Evolutionary conservation across 2,888 invertebrate species (phyloP), one percentile per base, ranked within the genome.

Genomic region (Druceiella hillmani): DNA sequence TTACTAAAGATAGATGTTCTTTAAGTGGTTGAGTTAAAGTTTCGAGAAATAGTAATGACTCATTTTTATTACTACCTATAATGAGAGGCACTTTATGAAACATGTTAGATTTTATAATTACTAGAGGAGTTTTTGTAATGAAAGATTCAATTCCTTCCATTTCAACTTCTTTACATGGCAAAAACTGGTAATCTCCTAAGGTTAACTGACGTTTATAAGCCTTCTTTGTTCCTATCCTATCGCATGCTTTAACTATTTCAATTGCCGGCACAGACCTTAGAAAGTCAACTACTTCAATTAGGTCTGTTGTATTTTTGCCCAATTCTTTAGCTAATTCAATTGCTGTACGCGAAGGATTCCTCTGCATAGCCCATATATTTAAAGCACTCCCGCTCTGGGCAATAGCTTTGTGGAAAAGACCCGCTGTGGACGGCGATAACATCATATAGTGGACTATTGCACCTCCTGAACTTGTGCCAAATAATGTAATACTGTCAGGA

Each of bases 381-480:
- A 69, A 51, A 12, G 68, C 67, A 48, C 64, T 60, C 4, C 62
- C 64, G 48, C 70, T 69, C 55, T 70, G 68, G 36, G 67, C 56
- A 20, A 71, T 65, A 4, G 63, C 67, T 52, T 66, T 68, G 44
- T 72, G 69, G 46, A 70, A 71, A 11, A 70, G 50, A 12, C 70
- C 70, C 11, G 55, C 46, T 3, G 72, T 67, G 62, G 68, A 64
- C 2, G 71, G 69, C 2, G 72, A 72, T 4, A 74, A 48, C 56
- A 66, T 64, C 57, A 74, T 61, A 12, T 64, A 58, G 49, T 75
- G 73, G 2, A 64, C 63, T 7, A 63, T 57, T 2, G 71, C 64
- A 17, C 63, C 72, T 6, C 74, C 74, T 2, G 68, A 55, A 41
- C 68, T 61, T 47, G 59, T 61, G 24, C 74, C 74, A 49, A 71